Base-by-base conservation (phyloP, 1,140 invertebrate genomes). In the Conopomorpha cramerella region DNA sequence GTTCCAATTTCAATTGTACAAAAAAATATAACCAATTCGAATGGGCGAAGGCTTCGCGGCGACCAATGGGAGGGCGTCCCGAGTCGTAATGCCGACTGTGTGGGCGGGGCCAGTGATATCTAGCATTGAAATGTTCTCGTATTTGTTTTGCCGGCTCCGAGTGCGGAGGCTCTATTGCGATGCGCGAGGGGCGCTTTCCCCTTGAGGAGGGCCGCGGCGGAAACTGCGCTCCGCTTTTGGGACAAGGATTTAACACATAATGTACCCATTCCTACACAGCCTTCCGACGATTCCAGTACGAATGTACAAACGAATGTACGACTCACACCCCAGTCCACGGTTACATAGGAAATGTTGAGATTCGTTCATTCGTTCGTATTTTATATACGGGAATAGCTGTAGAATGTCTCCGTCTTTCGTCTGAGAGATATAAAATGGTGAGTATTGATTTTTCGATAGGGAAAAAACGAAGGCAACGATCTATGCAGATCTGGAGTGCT, bases 381-480 rank as follows among this genome's bases (percentile, higher is more conserved):
- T n/a, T n/a, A n/a, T n/a, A n/a, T n/a, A n/a, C n/a, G n/a, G n/a
- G n/a, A n/a, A n/a, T n/a, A n/a, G n/a, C n/a, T n/a, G n/a, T 59
- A 71, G 64, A 51, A 52, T 55, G 55, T 63, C 56, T 64, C 65
- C 40, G 53, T 56, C n/a, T n/a, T 38, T 26, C 54, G 62, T 63
- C 60, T 65, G n/a, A n/a, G n/a, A n/a, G n/a, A 62, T 67, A 66
- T 61, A 62, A 65, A 70, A 64, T 49, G 60, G 61, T 62, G 46
- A 59, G 70, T 74, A 74, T 74, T 74, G 70, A 74, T 74, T 74
- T 74, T 71, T 57, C 59, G 66, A 74, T 74, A 71, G 70, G 64
- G 65, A 74, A 74, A 71, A 74, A 74, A 74, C 61, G 70, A 74
- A 74, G 70, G 63, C 70, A 72, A 74, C 70, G 70, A 68, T 74